Conservation (phyloP, 2,888 invertebrate genomes). For the Pollenia angustigena region DNA sequence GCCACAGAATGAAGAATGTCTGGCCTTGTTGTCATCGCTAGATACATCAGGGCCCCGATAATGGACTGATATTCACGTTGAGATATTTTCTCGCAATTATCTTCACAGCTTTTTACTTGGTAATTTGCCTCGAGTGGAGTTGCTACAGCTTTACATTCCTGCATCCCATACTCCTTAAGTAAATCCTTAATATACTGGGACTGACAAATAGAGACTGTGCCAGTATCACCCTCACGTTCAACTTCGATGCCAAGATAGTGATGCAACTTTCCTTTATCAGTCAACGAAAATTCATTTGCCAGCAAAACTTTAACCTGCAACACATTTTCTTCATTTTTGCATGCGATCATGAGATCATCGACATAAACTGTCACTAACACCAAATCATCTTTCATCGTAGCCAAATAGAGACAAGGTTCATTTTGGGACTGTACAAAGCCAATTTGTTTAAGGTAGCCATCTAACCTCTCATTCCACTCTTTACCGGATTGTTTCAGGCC, state of each 20-base stretch:
- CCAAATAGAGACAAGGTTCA: no score
- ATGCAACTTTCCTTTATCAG: slow-evolving; percentile 21
- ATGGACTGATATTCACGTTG: no score
- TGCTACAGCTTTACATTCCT: slow-evolving; percentile 13
- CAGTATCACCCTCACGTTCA: background rate
- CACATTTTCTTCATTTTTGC: background rate
- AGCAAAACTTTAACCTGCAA: slow-evolving; percentile 3
- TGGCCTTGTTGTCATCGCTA: slow-evolving; percentile 64
- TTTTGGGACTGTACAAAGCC: no score
- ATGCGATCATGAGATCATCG: background rate
- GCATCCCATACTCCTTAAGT: slow-evolving; percentile 31
- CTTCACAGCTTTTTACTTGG: background rate
- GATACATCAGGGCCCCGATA: no score
- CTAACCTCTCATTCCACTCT: slow-evolving; percentile 74
- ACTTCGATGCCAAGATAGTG: slow-evolving; percentile 14
- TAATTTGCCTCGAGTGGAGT: slow-evolving; percentile 46
- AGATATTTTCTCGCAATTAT: background rate
- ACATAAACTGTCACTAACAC: slow-evolving; percentile 14
- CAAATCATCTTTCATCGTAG: background rate
- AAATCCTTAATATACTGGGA: slow-evolving; percentile 27
- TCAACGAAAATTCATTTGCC: slow-evolving; percentile 23
- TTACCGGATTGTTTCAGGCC: slow-evolving; percentile 75
- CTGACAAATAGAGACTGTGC: background rate
- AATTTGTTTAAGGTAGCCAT: background rate
- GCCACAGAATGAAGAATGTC: slow-evolving; percentile 67